These are phyloP conservation scores for Halichoeres trimaculatus DNA, from an alignment of 2,113 vertebrate species.

Conservation along the genomic window DNA sequence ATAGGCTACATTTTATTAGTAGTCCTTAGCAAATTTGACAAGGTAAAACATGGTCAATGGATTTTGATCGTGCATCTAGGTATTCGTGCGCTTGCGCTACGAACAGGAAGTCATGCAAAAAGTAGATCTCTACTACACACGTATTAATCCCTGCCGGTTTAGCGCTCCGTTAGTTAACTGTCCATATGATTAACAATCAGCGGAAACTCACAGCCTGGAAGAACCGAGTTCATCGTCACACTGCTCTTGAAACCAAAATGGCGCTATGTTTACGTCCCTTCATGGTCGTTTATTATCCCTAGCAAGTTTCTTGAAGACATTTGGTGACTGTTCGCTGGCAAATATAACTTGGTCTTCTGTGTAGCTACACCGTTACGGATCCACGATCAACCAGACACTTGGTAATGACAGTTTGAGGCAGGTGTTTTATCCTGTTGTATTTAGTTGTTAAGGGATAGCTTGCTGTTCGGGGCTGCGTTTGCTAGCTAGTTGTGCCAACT, in stretches of 20 bases:
- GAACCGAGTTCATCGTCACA: conserved; percentile 10
- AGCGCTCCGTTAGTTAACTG: rapidly evolving
- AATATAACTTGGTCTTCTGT: conserved; percentile 11
- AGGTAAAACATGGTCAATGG: neutral
- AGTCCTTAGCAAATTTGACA: rapidly evolving
- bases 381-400: neutral
- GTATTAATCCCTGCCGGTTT: rapidly evolving
- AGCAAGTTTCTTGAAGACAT: conserved; percentile 46
- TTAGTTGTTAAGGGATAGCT: conserved; percentile 18
- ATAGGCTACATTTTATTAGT: neutral
- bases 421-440: neutral
- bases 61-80: neutral
- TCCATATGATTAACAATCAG: conserved; percentile 36
- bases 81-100: neutral
- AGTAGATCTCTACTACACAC: conserved; percentile 28
- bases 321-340: neutral
- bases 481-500: conserved; percentile 8
- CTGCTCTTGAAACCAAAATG: conserved; percentile 70
- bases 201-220: neutral
- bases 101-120: conserved; percentile 21
- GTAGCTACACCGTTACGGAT: conserved; percentile 1
- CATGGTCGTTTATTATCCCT: conserved; percentile 43
- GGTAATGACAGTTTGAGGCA: conserved; percentile 36
- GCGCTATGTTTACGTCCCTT: conserved; percentile 78
- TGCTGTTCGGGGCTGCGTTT: conserved; percentile 21